These are phyloP conservation scores for Spondyliosoma cantharus DNA, from an alignment of 2,797 vertebrate genomes.

Conservation along the genomic window DNA sequence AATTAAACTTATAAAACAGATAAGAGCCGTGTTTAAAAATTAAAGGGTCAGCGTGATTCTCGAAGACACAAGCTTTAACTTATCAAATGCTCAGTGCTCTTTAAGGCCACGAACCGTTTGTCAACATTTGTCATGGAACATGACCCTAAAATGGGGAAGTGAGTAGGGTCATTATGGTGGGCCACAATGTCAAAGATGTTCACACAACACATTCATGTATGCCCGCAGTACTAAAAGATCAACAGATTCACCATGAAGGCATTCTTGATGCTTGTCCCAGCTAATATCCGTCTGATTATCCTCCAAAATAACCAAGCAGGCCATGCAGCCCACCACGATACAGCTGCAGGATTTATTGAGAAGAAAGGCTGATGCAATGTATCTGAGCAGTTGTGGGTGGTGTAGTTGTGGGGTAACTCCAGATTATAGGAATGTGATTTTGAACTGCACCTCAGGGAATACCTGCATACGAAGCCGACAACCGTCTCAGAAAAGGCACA, in stretches of 20 bases:
- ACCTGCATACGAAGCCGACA: slow-evolving; percentile 55
- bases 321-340: not conserved
- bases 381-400: slow-evolving; percentile 24
- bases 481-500: slow-evolving; percentile 53
- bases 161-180: not conserved
- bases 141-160: not conserved
- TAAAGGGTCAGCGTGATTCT: not conserved
- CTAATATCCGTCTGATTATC: slow-evolving; percentile 20
- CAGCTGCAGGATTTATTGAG: slow-evolving; percentile 31
- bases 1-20: not conserved
- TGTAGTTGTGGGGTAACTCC: slow-evolving; percentile 33
- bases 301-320: slow-evolving; percentile 15
- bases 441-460: slow-evolving; percentile 62
- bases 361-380: slow-evolving; percentile 39
- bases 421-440: slow-evolving; percentile 64
- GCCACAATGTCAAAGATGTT: not conserved
- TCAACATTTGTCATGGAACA: not conserved
- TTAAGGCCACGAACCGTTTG: not conserved
- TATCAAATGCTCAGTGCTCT: not conserved
- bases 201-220: slow-evolving; percentile 10
- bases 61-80: not conserved
- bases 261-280: slow-evolving; percentile 10
- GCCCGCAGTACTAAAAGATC: slow-evolving; percentile 11
- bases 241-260: slow-evolving; percentile 16
- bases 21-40: not conserved